phyloP scores from a whole-genome alignment of 2,113 vertebrate genomes.

The Oreochromis spilurus region DNA sequence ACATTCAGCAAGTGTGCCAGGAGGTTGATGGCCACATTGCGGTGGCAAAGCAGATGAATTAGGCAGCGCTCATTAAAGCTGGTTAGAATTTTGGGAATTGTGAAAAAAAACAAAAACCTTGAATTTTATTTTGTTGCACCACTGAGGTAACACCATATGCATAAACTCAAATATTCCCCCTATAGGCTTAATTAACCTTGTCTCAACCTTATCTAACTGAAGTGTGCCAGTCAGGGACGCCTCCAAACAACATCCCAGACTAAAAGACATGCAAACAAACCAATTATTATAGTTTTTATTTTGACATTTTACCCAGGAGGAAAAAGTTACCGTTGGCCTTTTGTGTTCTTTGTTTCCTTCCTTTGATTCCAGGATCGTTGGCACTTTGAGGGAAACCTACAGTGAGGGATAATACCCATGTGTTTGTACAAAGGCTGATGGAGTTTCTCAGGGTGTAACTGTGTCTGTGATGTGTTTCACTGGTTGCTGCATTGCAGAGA shows the following conservation, averaged over 20 bases:
- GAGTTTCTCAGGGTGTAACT: conserved; percentile 36
- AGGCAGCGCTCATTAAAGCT: conserved; percentile 1
- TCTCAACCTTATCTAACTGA: neutral
- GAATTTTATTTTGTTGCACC: neutral
- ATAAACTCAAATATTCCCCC: neutral
- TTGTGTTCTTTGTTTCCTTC: neutral
- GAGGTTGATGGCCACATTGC: neutral
- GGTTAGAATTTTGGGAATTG: neutral
- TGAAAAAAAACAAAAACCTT: neutral
- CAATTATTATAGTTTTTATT: conserved; percentile 18
- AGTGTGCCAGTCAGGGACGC: neutral
- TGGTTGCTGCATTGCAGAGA: conserved; percentile 66
- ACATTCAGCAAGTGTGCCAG: neutral
- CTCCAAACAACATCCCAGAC: neutral
- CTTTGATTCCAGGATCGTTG: conserved; percentile 39
- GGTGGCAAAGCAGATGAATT: neutral
- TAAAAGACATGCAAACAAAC: neutral
- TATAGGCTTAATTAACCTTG: conserved; percentile 34
- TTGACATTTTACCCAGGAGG: neutral
- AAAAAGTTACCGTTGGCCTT: conserved; percentile 6
- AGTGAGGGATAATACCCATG: conserved; percentile 16
- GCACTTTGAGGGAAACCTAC: conserved; percentile 38
- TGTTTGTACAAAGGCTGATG: conserved; percentile 26
- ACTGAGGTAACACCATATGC: neutral
- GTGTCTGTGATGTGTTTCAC: conserved; percentile 51